Evolutionary conservation across 2,888 invertebrate species (phyloP).

Genomic region (Smittia sp.): DNA sequence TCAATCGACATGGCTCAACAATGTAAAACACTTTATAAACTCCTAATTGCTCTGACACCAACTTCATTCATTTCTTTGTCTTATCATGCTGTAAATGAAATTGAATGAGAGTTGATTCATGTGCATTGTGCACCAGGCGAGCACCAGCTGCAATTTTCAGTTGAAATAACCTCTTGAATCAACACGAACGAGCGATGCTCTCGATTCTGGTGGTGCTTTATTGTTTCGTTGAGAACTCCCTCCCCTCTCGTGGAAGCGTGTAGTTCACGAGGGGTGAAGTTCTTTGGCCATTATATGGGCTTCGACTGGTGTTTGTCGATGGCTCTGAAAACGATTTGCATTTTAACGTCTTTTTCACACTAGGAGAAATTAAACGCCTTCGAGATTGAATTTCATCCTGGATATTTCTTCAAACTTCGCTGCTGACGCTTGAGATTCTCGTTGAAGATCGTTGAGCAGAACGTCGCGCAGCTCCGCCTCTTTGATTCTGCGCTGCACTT

Average conservation of each 20-base stretch:
- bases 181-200: neutral
- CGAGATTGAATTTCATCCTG: conserved; percentile 42
- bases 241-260: neutral
- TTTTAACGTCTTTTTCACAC: neutral
- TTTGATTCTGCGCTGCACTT: conserved; percentile 59
- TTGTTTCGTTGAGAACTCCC: neutral
- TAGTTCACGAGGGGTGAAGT: neutral
- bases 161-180: neutral
- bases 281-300: conserved; percentile 6
- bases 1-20: no score
- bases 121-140: neutral
- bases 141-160: neutral
- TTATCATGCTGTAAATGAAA: neutral
- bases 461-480: conserved; percentile 53
- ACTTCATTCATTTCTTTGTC: neutral
- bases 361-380: neutral
- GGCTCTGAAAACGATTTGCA: neutral
- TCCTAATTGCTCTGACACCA: no score
- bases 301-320: neutral
- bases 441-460: conserved; percentile 60
- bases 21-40: no score
- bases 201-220: neutral
- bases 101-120: neutral
- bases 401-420: conserved; percentile 65
- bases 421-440: conserved; percentile 65